These are phyloP conservation scores for Julus scandinavius DNA, from an alignment of 2,888 invertebrate species.

Conservation along the genomic window DNA sequence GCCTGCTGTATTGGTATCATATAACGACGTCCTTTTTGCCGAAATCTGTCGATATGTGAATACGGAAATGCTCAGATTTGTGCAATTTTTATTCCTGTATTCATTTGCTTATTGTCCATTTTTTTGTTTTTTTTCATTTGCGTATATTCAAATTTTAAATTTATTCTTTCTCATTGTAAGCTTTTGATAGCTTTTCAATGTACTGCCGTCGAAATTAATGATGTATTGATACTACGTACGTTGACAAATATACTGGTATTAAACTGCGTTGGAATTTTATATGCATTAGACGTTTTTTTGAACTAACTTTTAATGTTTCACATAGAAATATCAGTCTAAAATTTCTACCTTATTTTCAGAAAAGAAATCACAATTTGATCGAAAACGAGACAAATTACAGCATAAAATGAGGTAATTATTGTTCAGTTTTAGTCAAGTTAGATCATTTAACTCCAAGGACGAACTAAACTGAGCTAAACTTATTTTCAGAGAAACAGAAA, in stretches of 20 bases:
- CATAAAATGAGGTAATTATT: too few species aligned
- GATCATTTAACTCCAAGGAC: too few species aligned
- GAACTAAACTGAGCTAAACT: too few species aligned
- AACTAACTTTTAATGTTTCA: too few species aligned
- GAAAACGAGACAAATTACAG: too few species aligned
- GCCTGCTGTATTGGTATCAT: not conserved
- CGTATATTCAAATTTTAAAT: slow-evolving; percentile 27
- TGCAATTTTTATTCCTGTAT: slow-evolving; percentile 38
- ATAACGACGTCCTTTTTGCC: not conserved
- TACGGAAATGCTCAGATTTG: slow-evolving; percentile 30
- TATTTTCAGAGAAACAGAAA: too few species aligned
- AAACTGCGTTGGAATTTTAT: slow-evolving; percentile 33
- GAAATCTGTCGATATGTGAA: slow-evolving; percentile 3
- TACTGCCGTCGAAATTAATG: not conserved
- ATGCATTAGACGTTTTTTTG: not conserved
- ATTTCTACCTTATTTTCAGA: too few species aligned
- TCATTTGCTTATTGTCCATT: slow-evolving; percentile 25
- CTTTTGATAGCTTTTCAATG: slow-evolving; percentile 26
- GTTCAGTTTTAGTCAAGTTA: too few species aligned
- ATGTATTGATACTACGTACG: slow-evolving; percentile 4
- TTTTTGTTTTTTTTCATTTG: not conserved
- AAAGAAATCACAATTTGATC: too few species aligned
- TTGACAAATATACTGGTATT: slow-evolving; percentile 42
- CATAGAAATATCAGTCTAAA: too few species aligned
- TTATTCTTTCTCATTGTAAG: slow-evolving; percentile 16